Evolutionary conservation across 2,888 invertebrate species (phyloP).

Genomic region (Platerodrilus igneus): DNA sequence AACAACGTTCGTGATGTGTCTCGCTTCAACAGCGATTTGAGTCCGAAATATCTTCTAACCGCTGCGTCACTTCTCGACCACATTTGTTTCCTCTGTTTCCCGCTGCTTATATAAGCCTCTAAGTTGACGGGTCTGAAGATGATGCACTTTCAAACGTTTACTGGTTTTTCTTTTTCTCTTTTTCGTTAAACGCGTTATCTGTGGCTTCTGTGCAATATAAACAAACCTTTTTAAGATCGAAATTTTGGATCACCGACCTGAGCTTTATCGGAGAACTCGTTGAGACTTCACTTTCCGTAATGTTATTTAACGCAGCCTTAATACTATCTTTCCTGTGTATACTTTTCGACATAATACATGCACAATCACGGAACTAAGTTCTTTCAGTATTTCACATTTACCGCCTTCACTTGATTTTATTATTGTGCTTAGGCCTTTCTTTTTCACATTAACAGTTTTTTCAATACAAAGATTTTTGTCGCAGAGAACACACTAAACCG

Average conservation of each 20-base stretch:
- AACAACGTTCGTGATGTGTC: too few relatives aligned
- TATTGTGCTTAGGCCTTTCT: not conserved
- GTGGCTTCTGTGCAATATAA: too few relatives aligned
- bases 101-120: not conserved
- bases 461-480: not conserved
- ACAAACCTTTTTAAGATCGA: too few relatives aligned
- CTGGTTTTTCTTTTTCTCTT: not conserved
- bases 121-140: not conserved
- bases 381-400: not conserved
- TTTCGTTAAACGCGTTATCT: too few relatives aligned
- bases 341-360: not conserved
- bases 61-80: not conserved
- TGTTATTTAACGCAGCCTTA: too few relatives aligned
- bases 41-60: too few relatives aligned
- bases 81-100: conserved; percentile 1
- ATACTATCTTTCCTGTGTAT: not conserved
- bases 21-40: too few relatives aligned
- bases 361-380: not conserved
- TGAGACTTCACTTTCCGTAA: too few relatives aligned
- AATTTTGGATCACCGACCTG: too few relatives aligned
- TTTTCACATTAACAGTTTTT: not conserved
- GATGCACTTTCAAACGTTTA: not conserved
- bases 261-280: too few relatives aligned
- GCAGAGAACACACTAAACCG: conserved; percentile 1
- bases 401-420: not conserved